Percentiles rank a stretch among this genome's conserved stretches.
Evolutionary conservation across 2,113 vertebrate genomes (phyloP).

Genomic region (Hydropotes inermis): DNA sequence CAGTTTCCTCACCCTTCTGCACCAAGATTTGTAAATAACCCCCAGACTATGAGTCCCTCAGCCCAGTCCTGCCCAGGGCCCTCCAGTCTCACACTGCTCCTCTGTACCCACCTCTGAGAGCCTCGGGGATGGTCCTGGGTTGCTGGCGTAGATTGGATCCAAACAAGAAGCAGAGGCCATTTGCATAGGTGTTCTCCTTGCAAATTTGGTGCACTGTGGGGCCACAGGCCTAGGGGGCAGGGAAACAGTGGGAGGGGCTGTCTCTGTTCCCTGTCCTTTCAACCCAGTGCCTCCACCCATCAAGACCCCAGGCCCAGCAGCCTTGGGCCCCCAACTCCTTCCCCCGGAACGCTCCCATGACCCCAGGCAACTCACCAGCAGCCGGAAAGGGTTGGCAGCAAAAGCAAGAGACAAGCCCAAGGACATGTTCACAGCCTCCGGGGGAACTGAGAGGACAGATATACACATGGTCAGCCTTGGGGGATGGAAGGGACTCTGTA

Average conservation of each 20-base stretch:
- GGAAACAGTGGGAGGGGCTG: not conserved
- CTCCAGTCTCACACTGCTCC: not conserved
- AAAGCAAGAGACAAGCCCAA: slow-evolving; percentile 66
- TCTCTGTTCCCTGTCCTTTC: not conserved
- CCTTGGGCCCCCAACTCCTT: not conserved
- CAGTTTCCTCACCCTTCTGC: not conserved
- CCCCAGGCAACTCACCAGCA: slow-evolving; percentile 69
- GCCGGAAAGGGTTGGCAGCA: not conserved
- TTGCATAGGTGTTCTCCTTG: slow-evolving; percentile 80
- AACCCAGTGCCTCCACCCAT: not conserved
- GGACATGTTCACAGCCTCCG: slow-evolving; percentile 69
- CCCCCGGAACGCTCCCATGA: not conserved
- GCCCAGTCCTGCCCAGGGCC: not conserved
- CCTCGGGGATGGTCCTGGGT: slow-evolving; percentile 36
- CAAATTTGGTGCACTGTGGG: slow-evolving; percentile 82
- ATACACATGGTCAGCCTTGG: not conserved
- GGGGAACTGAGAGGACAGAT: slow-evolving; percentile 53
- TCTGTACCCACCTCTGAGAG: slow-evolving; percentile 67
- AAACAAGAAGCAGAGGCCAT: slow-evolving; percentile 80
- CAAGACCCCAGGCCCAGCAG: not conserved
- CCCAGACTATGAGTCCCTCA: not conserved
- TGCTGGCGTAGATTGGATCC: slow-evolving; percentile 79
- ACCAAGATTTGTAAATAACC: not conserved
- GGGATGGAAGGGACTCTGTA: not conserved
- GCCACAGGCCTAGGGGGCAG: slow-evolving; percentile 80